These are phyloP conservation scores for Syngnathus typhle DNA, from an alignment of 2,113 vertebrate species.

Conservation along the genomic window DNA sequence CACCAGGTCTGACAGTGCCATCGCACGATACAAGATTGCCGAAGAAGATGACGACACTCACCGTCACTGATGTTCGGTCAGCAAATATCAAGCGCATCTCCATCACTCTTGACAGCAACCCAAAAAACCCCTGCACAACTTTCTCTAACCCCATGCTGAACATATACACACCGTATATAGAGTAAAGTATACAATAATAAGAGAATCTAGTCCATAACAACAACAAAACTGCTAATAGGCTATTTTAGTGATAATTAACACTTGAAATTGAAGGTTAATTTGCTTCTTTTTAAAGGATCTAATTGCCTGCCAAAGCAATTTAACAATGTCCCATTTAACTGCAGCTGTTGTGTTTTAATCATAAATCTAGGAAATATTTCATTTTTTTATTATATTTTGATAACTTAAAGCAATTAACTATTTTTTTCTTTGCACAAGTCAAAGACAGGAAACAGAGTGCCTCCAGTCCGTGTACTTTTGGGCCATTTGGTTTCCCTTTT, in stretches of 20 bases:
- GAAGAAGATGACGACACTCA: conserved; percentile 36
- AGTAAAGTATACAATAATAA: background rate
- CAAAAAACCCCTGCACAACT: conserved; percentile 12
- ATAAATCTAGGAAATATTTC: background rate
- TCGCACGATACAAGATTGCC: conserved; percentile 38
- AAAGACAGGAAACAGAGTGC: too few relatives aligned
- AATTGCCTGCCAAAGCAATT: conserved; percentile 12
- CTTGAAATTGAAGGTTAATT: conserved; percentile 17
- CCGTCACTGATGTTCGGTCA: conserved; percentile 47
- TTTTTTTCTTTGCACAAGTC: too few relatives aligned
- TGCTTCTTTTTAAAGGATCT: conserved; percentile 38
- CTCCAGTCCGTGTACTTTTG: too few relatives aligned
- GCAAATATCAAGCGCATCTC: conserved; percentile 30
- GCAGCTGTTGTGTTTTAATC: background rate
- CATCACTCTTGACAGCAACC: conserved; percentile 52
- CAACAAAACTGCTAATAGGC: background rate
- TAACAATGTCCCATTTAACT: background rate
- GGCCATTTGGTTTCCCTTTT: too few relatives aligned
- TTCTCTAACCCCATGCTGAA: conserved; percentile 35
- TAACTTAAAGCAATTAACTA: background rate
- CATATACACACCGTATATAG: background rate
- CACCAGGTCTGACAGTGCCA: conserved; percentile 29
- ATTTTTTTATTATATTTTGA: background rate
- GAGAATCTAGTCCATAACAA: background rate
- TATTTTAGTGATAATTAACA: background rate